These are phyloP conservation scores for Herpailurus yagouaroundi DNA, from an alignment of 2,113 vertebrate genomes.

Conservation along the genomic window DNA sequence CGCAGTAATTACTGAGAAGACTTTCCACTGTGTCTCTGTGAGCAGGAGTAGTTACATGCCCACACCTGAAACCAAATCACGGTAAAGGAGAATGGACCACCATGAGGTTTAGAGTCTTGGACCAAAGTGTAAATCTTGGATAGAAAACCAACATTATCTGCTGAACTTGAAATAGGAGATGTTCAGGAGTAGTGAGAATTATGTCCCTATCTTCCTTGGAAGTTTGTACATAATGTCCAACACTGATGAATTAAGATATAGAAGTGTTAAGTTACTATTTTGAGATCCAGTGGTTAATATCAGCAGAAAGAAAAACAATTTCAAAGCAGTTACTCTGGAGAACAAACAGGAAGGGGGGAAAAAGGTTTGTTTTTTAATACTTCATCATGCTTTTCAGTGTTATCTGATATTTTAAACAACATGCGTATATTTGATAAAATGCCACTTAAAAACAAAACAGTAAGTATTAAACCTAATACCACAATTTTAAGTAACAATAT, in stretches of 20 bases:
- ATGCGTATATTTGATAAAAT: not conserved
- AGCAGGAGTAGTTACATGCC: not conserved
- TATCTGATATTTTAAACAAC: not conserved
- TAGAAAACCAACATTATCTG: not conserved
- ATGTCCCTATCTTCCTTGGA: not conserved
- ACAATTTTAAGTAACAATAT: not conserved
- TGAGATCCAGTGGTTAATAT: not conserved
- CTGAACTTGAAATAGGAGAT: not conserved
- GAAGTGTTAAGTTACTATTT: constrained; percentile 1
- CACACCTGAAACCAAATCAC: not conserved
- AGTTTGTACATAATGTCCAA: not conserved
- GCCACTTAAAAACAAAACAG: constrained; percentile 8
- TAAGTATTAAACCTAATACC: not conserved
- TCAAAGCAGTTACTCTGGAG: not conserved
- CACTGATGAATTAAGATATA: not conserved
- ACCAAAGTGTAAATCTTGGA: not conserved
- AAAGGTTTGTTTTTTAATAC: not conserved
- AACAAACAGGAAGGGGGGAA: not conserved
- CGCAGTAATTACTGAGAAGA: not conserved
- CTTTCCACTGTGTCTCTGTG: not conserved
- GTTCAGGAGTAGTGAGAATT: not conserved
- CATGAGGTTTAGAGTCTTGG: not conserved
- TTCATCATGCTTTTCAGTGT: not conserved
- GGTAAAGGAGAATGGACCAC: not conserved
- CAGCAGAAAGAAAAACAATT: not conserved